Percentiles rank a stretch among this genome's conserved stretches.
Evolutionary conservation across 2,113 vertebrate species (phyloP).

Genomic region (Podilymbus podiceps): DNA sequence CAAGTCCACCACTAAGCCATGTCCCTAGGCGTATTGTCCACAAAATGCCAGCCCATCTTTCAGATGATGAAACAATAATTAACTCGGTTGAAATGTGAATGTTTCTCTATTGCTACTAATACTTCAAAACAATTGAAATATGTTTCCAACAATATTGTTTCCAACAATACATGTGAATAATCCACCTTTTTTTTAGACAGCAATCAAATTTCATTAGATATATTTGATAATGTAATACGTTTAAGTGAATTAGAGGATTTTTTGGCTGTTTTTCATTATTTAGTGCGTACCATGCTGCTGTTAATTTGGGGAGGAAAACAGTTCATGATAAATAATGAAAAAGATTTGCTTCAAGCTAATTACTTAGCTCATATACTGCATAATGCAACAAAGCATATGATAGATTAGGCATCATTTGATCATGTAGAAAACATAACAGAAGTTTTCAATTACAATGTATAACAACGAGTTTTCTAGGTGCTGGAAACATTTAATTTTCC

Average conservation of each 20-base stretch:
- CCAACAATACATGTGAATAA: neutral
- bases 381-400: neutral
- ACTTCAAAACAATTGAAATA: neutral
- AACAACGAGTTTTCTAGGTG: neutral
- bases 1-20: too few species aligned
- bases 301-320: neutral
- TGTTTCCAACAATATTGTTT: neutral
- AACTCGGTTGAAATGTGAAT: neutral
- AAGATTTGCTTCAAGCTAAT: neutral
- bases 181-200: neutral
- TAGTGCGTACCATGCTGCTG: neutral
- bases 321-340: neutral
- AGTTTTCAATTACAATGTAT: neutral
- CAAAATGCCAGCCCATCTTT: neutral
- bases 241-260: neutral
- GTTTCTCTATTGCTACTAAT: neutral
- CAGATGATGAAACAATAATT: neutral
- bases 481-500: neutral
- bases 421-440: neutral
- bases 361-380: neutral
- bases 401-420: neutral
- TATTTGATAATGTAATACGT: neutral
- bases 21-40: neutral
- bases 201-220: neutral
- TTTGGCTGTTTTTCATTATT: neutral